Evolutionary conservation across 2,113 vertebrate species (phyloP).

Genomic region (Lampris megalopsis): DNA sequence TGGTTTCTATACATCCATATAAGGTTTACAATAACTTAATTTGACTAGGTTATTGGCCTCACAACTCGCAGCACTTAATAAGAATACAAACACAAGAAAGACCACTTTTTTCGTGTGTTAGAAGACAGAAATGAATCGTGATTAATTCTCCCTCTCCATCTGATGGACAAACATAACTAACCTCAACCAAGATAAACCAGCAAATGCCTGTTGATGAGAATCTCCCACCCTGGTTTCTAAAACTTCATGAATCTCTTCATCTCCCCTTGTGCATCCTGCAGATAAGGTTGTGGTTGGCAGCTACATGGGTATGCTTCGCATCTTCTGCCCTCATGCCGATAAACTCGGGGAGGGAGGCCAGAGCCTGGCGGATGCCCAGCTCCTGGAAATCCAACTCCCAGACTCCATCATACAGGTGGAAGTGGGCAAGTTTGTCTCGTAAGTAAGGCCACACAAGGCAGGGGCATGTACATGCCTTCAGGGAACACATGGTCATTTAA

Average conservation of each 20-base stretch:
- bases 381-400: slow-evolving; percentile 90
- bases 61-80: no score
- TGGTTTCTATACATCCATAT: no score
- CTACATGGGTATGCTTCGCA: slow-evolving; percentile 91
- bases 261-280: slow-evolving; percentile 57
- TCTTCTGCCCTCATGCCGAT: slow-evolving; percentile 87
- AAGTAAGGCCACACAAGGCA: slow-evolving; percentile 78
- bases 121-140: no score
- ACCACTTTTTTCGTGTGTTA: no score
- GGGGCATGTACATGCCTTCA: no score
- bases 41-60: no score
- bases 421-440: slow-evolving; percentile 98
- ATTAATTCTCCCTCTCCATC: no score
- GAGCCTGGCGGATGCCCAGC: slow-evolving; percentile 85
- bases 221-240: background rate
- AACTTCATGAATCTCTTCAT: background rate
- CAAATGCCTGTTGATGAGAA: background rate
- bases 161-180: no score
- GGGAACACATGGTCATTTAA: no score
- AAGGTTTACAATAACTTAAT: no score
- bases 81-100: no score
- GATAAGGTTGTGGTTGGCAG: slow-evolving; percentile 97
- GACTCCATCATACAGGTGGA: slow-evolving; percentile 94
- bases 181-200: background rate
- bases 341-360: slow-evolving; percentile 85